Evolutionary conservation across 2,888 invertebrate genomes (phyloP).

Genomic region (Atethmia centrago): DNA sequence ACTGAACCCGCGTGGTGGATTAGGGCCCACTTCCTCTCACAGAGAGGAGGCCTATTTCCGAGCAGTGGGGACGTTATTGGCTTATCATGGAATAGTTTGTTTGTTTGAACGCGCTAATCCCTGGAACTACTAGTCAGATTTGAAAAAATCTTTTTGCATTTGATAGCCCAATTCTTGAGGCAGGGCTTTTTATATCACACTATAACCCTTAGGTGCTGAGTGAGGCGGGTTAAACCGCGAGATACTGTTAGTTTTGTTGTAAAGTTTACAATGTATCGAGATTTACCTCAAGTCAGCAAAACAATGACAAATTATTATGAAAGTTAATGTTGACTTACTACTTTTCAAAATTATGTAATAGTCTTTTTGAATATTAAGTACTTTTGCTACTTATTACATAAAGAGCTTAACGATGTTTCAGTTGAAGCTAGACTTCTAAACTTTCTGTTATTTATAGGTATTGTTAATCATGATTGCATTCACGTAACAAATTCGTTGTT

Average conservation of each 20-base stretch:
- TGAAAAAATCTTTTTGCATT: not conserved
- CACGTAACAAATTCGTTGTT: not conserved
- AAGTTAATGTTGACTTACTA: constrained; percentile 1
- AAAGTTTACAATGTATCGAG: no score
- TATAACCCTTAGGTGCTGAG: not conserved
- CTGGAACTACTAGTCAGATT: rapidly evolving
- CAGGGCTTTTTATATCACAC: not conserved
- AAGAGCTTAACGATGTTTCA: constrained; percentile 12
- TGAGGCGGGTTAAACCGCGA: no score
- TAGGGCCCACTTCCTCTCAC: no score
- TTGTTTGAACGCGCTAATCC: not conserved
- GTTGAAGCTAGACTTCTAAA: not conserved
- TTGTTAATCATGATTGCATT: not conserved
- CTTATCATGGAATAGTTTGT: no score
- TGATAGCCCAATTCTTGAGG: not conserved
- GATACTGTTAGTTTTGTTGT: no score
- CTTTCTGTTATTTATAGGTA: constrained; percentile 15
- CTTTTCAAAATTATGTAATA: constrained; percentile 29
- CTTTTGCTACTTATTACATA: constrained; percentile 11
- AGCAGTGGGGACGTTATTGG: no score
- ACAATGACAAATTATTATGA: not conserved
- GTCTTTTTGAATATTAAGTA: not conserved
- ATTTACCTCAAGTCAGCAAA: not conserved
- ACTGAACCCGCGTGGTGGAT: no score
- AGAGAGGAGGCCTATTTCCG: no score